Conservation (phyloP, 2,888 invertebrate genomes). For the Quadriops clusia region DNA sequence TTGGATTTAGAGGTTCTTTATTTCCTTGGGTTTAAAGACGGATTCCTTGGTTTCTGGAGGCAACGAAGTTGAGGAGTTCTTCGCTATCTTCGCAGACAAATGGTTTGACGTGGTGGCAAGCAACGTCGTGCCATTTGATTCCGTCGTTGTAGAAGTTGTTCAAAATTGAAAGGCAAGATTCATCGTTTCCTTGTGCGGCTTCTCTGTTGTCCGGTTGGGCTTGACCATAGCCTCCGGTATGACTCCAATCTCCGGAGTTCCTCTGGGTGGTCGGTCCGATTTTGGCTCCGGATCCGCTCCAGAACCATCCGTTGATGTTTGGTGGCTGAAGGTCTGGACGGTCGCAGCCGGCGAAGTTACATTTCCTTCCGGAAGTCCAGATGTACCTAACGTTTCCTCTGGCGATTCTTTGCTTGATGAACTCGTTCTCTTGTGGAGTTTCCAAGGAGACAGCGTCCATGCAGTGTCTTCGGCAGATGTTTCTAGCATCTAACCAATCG, state of each 20-base stretch:
- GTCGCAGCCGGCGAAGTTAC: constrained; percentile 85
- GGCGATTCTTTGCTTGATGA: constrained; percentile 75
- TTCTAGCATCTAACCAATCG: constrained; percentile 83
- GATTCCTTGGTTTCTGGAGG: constrained; percentile 76
- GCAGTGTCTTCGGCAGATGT: constrained; percentile 83
- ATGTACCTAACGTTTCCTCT: constrained; percentile 70
- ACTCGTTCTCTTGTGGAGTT: constrained; percentile 85
- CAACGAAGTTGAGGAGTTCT: constrained; percentile 79
- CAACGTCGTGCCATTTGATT: constrained; percentile 78
- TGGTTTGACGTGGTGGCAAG: constrained; percentile 75
- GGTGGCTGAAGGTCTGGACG: constrained; percentile 72
- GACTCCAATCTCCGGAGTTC: constrained; percentile 83
- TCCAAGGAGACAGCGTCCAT: constrained; percentile 89
- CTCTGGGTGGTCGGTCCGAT: constrained; percentile 80
- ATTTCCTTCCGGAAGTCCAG: constrained; percentile 87
- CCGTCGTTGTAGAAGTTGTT: constrained; percentile 89
- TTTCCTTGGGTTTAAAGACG: constrained; percentile 48
- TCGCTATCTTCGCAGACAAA: constrained; percentile 88
- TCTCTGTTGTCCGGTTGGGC: constrained; percentile 84
- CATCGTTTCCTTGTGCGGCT: constrained; percentile 84
- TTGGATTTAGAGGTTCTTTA: constrained; percentile 4
- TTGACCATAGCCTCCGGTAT: constrained; percentile 78
- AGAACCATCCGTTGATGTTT: constrained; percentile 84
- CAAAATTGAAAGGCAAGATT: constrained; percentile 77
- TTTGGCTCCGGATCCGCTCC: constrained; percentile 87